Percentiles rank a stretch among this genome's conserved stretches.
Conservation (phyloP, 2,888 invertebrate genomes). For the Dendrolimus pini region DNA sequence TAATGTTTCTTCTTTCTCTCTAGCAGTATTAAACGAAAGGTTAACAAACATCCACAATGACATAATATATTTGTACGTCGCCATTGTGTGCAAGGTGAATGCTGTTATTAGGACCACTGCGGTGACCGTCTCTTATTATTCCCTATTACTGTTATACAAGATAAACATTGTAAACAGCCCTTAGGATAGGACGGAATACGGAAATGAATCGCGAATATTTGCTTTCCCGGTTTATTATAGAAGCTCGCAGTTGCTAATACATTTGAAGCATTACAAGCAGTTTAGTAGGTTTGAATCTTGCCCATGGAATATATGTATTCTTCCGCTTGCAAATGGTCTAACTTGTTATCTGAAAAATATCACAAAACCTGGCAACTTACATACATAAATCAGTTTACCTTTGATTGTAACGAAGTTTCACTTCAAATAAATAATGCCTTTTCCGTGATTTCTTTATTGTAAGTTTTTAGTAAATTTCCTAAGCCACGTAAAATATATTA, state of each 20-base stretch:
- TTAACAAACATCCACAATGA: conserved; percentile 30
- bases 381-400: too few relatives aligned
- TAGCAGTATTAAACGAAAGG: neutral
- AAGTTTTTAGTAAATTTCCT: too few relatives aligned
- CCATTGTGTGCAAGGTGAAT: conserved; percentile 49
- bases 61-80: conserved; percentile 44
- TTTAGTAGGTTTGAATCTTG: neutral
- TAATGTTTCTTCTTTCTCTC: too few relatives aligned
- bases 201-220: conserved; percentile 28
- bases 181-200: conserved; percentile 46
- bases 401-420: too few relatives aligned
- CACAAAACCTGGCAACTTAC: too few relatives aligned
- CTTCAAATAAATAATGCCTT: too few relatives aligned
- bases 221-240: neutral
- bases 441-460: too few relatives aligned
- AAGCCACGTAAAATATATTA: too few relatives aligned
- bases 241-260: neutral
- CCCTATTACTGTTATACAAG: conserved; percentile 26
- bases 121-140: conserved; percentile 35
- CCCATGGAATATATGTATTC: neutral
- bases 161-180: conserved; percentile 39
- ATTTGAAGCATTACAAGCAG: neutral
- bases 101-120: conserved; percentile 42
- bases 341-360: neutral
- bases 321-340: neutral